Evolutionary conservation across 2,888 invertebrate species (phyloP).

Genomic region (Petrolisthes manimaculis): DNA sequence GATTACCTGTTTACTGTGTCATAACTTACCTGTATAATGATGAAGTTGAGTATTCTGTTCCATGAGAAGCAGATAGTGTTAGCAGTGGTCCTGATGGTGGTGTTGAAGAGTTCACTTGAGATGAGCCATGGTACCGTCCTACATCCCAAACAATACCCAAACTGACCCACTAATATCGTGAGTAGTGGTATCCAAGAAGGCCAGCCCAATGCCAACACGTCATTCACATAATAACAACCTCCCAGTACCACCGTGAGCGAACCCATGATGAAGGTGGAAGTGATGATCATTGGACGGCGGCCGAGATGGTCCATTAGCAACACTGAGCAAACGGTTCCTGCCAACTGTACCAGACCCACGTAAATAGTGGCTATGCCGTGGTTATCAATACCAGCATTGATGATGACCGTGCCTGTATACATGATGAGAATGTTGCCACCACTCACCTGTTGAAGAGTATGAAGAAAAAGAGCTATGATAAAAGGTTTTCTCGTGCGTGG

Average conservation of each 20-base stretch:
- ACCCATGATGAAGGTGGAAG: conserved; percentile 78
- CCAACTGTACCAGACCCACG: conserved; percentile 88
- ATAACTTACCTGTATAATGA: conserved; percentile 42
- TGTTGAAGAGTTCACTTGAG: conserved; percentile 66
- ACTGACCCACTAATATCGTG: conserved; percentile 81
- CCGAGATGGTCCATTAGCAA: conserved; percentile 88
- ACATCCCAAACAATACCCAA: conserved; percentile 84
- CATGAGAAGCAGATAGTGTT: conserved; percentile 37
- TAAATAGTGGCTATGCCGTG: conserved; percentile 84
- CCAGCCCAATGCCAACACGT: conserved; percentile 59
- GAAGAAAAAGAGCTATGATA: conserved; percentile 84
- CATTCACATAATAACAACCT: conserved; percentile 77
- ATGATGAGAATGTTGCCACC: conserved; percentile 97
- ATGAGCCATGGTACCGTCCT: conserved; percentile 89
- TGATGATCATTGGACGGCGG: conserved; percentile 87
- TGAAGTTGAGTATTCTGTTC: conserved; percentile 45
- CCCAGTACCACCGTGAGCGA: conserved; percentile 78
- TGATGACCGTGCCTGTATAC: conserved; percentile 88
- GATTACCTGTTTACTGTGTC: too few species aligned
- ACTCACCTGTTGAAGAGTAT: conserved; percentile 95
- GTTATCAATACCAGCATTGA: conserved; percentile 82
- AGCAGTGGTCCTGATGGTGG: conserved; percentile 56
- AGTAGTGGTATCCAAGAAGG: conserved; percentile 81
- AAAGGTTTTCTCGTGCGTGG: conserved; percentile 82
- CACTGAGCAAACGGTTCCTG: conserved; percentile 88